These are phyloP conservation scores for Phoxinus dragarum DNA, from an alignment of 2,797 vertebrate species.

Conservation along the genomic window DNA sequence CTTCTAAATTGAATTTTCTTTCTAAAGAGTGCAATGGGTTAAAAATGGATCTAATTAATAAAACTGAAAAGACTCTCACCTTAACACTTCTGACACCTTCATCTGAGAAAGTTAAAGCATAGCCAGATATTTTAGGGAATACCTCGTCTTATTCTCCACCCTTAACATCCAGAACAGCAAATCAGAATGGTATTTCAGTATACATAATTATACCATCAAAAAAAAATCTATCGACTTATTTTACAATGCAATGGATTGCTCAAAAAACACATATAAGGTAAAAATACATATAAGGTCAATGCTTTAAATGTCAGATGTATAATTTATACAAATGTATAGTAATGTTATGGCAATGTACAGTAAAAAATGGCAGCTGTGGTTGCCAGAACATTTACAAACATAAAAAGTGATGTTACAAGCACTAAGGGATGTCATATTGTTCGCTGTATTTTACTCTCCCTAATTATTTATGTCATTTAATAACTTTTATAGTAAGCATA, in stretches of 20 bases:
- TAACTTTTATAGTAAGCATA: not conserved
- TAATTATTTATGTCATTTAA: not conserved
- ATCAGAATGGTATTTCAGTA: not conserved
- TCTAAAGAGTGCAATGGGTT: not conserved
- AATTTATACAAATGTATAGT: not conserved
- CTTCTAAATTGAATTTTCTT: not conserved
- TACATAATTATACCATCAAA: not conserved
- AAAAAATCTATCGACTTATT: too few relatives aligned
- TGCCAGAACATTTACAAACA: not conserved
- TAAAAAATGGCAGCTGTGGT: not conserved
- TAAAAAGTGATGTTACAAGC: not conserved
- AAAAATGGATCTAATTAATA: slow-evolving; percentile 36
- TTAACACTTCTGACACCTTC: slow-evolving; percentile 39
- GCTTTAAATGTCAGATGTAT: not conserved
- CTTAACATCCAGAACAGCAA: not conserved
- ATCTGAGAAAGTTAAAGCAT: slow-evolving; percentile 7
- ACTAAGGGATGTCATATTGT: not conserved
- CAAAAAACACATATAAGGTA: not conserved
- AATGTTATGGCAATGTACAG: not conserved
- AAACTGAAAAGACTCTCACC: slow-evolving; percentile 19
- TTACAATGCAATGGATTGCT: not conserved
- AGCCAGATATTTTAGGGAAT: slow-evolving; percentile 21
- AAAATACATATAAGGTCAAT: not conserved
- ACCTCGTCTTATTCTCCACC: slow-evolving; percentile 1
- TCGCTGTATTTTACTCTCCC: not conserved